Evolutionary conservation across 1,140 invertebrate genomes (phyloP).

Genomic region (Whitmania pigra): DNA sequence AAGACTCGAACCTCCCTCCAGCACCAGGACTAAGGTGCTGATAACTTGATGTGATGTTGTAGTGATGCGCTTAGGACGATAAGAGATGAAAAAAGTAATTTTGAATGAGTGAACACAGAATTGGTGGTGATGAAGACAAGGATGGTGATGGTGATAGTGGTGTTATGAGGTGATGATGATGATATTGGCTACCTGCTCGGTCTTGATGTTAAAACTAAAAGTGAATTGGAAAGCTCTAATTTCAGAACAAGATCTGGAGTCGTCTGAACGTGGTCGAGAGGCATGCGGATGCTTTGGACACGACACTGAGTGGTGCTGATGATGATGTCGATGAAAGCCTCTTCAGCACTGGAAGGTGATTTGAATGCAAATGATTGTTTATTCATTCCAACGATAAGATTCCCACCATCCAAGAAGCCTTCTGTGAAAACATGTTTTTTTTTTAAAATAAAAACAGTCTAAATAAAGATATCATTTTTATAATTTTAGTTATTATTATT

Average conservation of each 20-base stretch:
- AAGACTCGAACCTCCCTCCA: constrained; percentile 89
- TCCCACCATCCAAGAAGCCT: too few species aligned
- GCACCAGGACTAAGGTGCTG: constrained; percentile 53
- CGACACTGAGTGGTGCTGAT: not conserved
- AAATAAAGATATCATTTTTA: too few species aligned
- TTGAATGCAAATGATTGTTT: not conserved
- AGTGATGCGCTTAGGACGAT: too few species aligned
- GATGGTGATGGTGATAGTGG: not conserved
- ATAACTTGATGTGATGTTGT: not conserved
- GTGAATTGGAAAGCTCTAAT: not conserved
- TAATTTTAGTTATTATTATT: too few species aligned
- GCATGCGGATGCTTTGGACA: not conserved
- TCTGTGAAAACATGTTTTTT: too few species aligned
- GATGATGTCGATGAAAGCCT: not conserved
- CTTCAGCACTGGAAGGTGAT: not conserved
- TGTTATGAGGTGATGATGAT: not conserved
- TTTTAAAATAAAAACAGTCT: too few species aligned
- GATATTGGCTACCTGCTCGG: too few species aligned
- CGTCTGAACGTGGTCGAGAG: not conserved
- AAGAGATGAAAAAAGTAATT: too few species aligned
- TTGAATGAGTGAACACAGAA: too few species aligned
- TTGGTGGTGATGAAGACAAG: too few species aligned
- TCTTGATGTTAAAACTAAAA: too few species aligned
- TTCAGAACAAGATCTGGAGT: constrained; percentile 3
- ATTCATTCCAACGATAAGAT: too few species aligned